These are phyloP conservation scores for Elysia crispata DNA, from an alignment of 2,888 invertebrate species.

Conservation along the genomic window DNA sequence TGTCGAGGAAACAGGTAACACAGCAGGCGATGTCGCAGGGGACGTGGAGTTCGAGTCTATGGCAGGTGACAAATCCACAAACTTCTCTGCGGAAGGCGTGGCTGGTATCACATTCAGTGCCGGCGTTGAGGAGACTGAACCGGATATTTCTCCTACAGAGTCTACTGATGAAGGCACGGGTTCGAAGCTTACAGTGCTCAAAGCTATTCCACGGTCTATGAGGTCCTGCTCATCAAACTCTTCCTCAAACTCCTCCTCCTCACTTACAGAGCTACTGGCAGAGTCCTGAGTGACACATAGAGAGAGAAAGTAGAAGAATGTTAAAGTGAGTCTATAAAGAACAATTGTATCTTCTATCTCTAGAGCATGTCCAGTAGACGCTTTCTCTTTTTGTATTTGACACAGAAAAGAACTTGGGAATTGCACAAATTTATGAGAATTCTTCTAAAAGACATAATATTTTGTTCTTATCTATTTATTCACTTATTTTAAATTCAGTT, in stretches of 20 bases:
- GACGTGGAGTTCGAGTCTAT: neutral
- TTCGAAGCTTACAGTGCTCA: no score
- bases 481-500: no score
- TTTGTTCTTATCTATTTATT: no score
- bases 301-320: neutral
- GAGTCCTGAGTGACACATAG: constrained; percentile 19
- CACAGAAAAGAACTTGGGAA: no score
- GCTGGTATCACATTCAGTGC: neutral
- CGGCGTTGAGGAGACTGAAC: neutral
- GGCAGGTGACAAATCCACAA: constrained; percentile 22
- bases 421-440: no score
- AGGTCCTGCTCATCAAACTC: constrained; percentile 49
- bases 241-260: constrained; percentile 50
- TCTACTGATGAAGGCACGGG: neutral
- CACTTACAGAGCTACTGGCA: constrained; percentile 34
- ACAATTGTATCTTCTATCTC: no score
- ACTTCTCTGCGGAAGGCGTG: neutral
- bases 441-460: no score
- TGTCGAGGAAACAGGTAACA: no score
- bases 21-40: neutral
- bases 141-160: neutral
- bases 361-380: no score
- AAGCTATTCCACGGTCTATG: neutral
- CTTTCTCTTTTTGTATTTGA: no score
- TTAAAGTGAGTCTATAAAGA: no score